These are phyloP conservation scores for Chaenodraco wilsoni DNA, from an alignment of 2,797 vertebrate genomes.

Conservation along the genomic window DNA sequence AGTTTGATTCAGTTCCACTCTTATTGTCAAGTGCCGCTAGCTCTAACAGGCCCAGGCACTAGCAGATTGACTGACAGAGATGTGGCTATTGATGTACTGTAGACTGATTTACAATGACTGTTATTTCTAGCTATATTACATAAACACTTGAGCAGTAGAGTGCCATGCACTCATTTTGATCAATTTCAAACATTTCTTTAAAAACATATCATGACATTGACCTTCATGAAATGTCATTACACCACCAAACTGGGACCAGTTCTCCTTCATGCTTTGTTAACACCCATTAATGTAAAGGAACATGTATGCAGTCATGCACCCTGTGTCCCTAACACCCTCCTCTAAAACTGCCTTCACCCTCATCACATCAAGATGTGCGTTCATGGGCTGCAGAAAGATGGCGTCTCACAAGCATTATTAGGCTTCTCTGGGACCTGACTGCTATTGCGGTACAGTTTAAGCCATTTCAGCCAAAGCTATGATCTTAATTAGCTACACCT, in stretches of 20 bases:
- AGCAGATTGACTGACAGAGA: constrained; percentile 51
- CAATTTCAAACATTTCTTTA: not conserved
- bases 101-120: constrained; percentile 20
- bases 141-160: constrained; percentile 13
- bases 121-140: constrained; percentile 13
- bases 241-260: constrained; percentile 1
- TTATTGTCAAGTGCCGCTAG: constrained; percentile 77
- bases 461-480: constrained; percentile 84
- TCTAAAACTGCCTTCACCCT: constrained; percentile 28
- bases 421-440: constrained; percentile 78
- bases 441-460: constrained; percentile 82
- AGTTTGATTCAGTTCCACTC: constrained; percentile 76
- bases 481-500: constrained; percentile 89
- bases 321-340: constrained; percentile 14
- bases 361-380: constrained; percentile 59
- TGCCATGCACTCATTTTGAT: constrained; percentile 5
- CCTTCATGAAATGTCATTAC: constrained; percentile 20
- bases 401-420: constrained; percentile 66
- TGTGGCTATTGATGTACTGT: constrained; percentile 51
- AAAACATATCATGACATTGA: constrained; percentile 6
- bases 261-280: constrained; percentile 48
- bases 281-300: constrained; percentile 33
- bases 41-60: constrained; percentile 42
- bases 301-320: constrained; percentile 32
- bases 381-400: constrained; percentile 62